Percentiles rank a stretch among this genome's conserved stretches.
phyloP scores from a whole-genome alignment of 2,113 vertebrate species.

The Collichthys lucidus region DNA sequence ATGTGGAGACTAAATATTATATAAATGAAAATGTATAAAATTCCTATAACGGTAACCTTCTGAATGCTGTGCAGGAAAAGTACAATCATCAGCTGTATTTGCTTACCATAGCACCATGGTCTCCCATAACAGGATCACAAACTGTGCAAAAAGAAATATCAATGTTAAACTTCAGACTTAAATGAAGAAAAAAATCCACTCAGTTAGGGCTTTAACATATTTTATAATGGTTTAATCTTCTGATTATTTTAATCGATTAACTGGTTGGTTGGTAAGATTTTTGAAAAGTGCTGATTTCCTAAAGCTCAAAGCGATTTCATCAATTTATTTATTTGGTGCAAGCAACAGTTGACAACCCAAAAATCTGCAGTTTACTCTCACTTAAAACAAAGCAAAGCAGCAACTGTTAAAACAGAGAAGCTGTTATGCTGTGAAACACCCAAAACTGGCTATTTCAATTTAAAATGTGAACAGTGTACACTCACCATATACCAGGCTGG shows the following conservation, averaged over 20 bases:
- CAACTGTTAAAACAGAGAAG: neutral
- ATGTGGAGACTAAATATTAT: neutral
- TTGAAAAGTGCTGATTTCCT: neutral
- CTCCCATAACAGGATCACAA: slow-evolving; percentile 97
- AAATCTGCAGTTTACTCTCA: neutral
- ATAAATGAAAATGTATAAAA: too few species aligned
- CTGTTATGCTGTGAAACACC: too few species aligned
- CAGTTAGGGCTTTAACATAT: neutral
- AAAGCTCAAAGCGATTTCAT: neutral
- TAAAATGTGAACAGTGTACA: neutral
- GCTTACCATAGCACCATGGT: slow-evolving; percentile 95
- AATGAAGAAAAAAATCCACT: neutral
- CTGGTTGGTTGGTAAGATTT: neutral
- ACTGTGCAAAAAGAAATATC: slow-evolving; percentile 79
- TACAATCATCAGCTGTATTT: neutral
- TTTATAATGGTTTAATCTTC: neutral
- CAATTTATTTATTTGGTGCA: neutral
- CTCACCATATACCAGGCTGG: slow-evolving; percentile 92
- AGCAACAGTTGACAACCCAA: neutral
- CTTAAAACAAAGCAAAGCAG: neutral
- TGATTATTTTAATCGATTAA: neutral
- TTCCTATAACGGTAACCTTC: too few species aligned
- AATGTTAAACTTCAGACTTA: neutral
- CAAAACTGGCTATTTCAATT: neutral
- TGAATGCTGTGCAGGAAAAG: neutral